Evolutionary conservation across 37 sponge, comb jelly and placozoan species (phyloP).

Genomic region (Halisarca cf. caerulea): DNA sequence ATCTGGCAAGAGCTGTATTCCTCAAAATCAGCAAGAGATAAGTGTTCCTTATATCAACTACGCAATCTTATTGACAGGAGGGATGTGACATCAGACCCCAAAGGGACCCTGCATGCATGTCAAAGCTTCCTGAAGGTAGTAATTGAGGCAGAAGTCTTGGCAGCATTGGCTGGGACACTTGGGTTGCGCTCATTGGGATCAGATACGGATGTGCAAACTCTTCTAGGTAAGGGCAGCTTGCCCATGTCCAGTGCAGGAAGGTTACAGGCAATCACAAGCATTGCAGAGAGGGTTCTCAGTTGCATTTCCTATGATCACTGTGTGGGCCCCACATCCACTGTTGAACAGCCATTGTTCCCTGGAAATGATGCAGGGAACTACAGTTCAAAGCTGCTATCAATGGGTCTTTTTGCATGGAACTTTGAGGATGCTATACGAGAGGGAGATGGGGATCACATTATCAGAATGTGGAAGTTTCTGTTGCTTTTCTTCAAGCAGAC

Average conservation of each 20-base stretch:
- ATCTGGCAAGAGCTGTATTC: slow-evolving; percentile 3
- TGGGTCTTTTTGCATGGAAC: not conserved
- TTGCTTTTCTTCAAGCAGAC: not conserved
- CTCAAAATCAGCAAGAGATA: not conserved
- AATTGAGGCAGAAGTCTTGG: not conserved
- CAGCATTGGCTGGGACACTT: not conserved
- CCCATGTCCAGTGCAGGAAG: not conserved
- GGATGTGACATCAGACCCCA: not conserved
- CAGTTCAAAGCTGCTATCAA: not conserved
- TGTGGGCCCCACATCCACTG: not conserved
- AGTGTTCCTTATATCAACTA: not conserved
- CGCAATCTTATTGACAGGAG: not conserved
- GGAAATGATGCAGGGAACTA: not conserved
- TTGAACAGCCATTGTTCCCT: not conserved
- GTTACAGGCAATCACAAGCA: not conserved
- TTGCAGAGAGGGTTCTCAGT: not conserved
- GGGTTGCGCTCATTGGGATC: not conserved
- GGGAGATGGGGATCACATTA: slow-evolving; percentile 1
- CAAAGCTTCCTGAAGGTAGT: not conserved
- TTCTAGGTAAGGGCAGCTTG: not conserved
- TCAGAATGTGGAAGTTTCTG: slow-evolving; percentile 1
- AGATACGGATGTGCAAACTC: not conserved
- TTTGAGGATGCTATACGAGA: slow-evolving; percentile 33
- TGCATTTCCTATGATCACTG: no score
- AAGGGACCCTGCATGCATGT: not conserved